These are phyloP conservation scores for Glareola pratincola DNA, from an alignment of 2,113 vertebrate genomes.

Conservation along the genomic window DNA sequence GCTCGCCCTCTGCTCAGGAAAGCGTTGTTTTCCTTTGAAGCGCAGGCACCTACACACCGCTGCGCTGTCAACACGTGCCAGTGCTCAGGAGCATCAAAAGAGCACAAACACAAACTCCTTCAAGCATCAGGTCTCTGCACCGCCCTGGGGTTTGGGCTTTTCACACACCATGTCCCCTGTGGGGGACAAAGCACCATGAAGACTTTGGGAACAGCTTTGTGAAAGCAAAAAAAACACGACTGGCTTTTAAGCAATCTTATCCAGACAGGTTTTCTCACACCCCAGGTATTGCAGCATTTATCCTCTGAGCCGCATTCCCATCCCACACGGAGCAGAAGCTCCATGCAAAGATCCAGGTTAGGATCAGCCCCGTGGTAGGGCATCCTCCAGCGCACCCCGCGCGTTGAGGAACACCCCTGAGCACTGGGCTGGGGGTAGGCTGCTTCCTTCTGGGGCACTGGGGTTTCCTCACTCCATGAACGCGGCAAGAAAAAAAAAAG, in stretches of 20 bases:
- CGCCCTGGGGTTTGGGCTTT: background rate
- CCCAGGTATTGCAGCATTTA: background rate
- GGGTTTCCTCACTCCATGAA: background rate
- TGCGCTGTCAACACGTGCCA: background rate
- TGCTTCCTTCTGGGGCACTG: background rate
- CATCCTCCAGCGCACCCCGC: background rate
- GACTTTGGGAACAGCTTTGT: background rate
- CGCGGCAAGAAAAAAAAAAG: background rate
- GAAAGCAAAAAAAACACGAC: background rate
- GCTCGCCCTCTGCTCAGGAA: background rate
- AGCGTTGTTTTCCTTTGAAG: background rate
- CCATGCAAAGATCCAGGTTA: background rate
- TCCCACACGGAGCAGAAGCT: background rate
- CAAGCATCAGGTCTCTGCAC: background rate
- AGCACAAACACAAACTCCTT: background rate
- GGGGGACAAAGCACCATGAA: background rate
- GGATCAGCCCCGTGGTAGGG: fast-evolving
- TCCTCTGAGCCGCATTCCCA: background rate
- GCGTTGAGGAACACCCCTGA: background rate
- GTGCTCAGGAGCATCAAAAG: background rate
- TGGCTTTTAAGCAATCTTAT: background rate
- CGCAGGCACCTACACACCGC: background rate
- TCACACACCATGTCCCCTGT: background rate
- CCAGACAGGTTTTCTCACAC: background rate
- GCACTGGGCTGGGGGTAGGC: background rate